Conservation (phyloP, 1,140 invertebrate genomes). For the Argopecten irradians region DNA sequence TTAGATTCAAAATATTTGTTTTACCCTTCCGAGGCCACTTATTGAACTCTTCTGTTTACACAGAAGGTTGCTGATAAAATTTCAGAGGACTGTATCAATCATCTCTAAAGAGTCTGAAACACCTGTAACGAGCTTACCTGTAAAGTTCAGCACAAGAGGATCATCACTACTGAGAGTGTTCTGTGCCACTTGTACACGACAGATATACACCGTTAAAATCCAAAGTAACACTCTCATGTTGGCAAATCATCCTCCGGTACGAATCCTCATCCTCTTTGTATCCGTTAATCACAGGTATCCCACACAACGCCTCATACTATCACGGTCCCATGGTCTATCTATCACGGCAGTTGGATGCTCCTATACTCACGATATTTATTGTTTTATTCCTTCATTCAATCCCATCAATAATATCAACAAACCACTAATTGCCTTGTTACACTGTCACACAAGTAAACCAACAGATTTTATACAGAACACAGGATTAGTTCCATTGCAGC, state of each 20-base stretch:
- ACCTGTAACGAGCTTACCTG: neutral
- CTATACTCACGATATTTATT: neutral
- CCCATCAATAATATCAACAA: neutral
- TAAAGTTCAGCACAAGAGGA: conserved; percentile 1
- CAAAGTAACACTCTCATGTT: conserved; percentile 9
- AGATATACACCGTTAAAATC: conserved; percentile 17
- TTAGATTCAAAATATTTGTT: too few relatives aligned
- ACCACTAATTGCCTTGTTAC: neutral
- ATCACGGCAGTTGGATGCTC: neutral
- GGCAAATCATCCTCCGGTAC: neutral
- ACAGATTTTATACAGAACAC: neutral
- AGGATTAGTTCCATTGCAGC: neutral
- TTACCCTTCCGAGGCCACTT: too few relatives aligned
- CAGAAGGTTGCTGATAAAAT: too few relatives aligned
- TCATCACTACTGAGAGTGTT: conserved; percentile 15
- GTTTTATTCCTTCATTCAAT: neutral
- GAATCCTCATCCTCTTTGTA: neutral
- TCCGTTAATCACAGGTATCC: neutral
- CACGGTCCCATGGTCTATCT: neutral
- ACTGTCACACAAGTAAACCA: neutral
- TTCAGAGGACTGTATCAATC: too few relatives aligned
- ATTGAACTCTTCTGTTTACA: too few relatives aligned
- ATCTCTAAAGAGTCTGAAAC: too few relatives aligned
- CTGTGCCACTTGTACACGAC: neutral
- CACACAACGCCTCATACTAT: neutral